Evolutionary conservation across 2,888 invertebrate species (phyloP).

Genomic region (Pachydiplax longipennis): DNA sequence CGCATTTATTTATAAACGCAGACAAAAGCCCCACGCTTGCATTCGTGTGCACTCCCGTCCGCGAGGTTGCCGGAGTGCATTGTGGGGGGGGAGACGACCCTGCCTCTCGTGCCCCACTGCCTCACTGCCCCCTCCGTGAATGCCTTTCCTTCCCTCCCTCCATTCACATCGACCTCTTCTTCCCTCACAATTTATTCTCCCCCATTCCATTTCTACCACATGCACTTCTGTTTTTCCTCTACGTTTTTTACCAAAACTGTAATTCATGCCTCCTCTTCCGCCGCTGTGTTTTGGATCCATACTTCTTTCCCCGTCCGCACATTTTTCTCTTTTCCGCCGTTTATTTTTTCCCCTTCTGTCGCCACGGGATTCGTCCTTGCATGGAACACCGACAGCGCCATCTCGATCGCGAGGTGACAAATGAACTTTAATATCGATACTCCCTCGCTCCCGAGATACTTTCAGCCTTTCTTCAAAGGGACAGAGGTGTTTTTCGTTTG

Average conservation of each 20-base stretch:
- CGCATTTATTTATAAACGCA: too few relatives aligned
- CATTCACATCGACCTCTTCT: not conserved
- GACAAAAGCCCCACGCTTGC: too few relatives aligned
- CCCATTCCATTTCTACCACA: not conserved
- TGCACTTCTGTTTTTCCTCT: not conserved
- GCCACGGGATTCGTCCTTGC: not conserved
- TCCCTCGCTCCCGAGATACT: not conserved
- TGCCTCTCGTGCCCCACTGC: conserved; percentile 29
- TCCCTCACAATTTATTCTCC: not conserved
- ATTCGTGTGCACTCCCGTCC: too few relatives aligned
- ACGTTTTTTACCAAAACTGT: not conserved
- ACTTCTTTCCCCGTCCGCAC: not conserved
- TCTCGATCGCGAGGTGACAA: not conserved
- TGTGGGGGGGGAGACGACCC: not conserved
- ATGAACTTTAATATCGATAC: not conserved
- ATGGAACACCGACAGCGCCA: not conserved
- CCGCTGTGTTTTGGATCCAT: not conserved
- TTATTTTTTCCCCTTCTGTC: not conserved
- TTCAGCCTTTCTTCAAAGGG: not conserved
- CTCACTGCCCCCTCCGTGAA: conserved; percentile 2
- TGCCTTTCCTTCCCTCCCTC: not conserved
- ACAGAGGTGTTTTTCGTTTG: not conserved
- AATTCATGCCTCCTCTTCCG: not conserved
- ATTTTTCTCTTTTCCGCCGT: not conserved
- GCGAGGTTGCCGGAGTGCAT: not conserved